Percentiles rank a stretch among this genome's conserved stretches.
Evolutionary conservation across 2,113 vertebrate genomes (phyloP).

Genomic region (Solea senegalensis): DNA sequence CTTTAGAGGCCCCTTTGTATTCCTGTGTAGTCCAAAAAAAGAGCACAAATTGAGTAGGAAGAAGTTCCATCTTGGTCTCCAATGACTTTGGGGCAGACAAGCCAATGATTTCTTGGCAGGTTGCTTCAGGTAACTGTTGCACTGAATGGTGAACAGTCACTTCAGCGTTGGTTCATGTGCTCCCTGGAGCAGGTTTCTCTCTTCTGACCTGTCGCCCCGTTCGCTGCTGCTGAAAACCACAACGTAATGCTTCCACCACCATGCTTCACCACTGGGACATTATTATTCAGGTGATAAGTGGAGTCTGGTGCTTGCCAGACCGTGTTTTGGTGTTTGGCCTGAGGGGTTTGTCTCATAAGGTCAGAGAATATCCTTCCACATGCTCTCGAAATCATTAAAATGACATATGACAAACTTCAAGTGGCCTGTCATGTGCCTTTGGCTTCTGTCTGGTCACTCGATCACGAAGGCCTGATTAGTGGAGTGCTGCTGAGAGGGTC

Average conservation of each 20-base stretch:
- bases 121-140: background rate
- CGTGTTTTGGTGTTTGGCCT: too few species aligned
- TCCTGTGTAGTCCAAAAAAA: too few species aligned
- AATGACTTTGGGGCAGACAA: too few species aligned
- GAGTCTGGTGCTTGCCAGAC: too few species aligned
- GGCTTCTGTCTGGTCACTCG: background rate
- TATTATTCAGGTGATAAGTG: too few species aligned
- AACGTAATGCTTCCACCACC: background rate
- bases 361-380: background rate
- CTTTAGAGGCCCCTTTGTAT: too few species aligned
- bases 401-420: background rate
- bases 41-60: too few species aligned
- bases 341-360: background rate
- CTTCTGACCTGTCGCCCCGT: too few species aligned
- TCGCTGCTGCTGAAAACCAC: background rate
- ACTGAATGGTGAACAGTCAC: background rate
- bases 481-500: slow-evolving; percentile 5
- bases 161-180: too few species aligned
- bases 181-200: too few species aligned
- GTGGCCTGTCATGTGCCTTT: background rate
- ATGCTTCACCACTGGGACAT: background rate
- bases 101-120: too few species aligned
- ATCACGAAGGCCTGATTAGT: background rate
- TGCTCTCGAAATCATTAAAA: background rate
- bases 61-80: too few species aligned